Base-by-base conservation (phyloP, 2,888 invertebrate species). In the Apamea epomidion region DNA sequence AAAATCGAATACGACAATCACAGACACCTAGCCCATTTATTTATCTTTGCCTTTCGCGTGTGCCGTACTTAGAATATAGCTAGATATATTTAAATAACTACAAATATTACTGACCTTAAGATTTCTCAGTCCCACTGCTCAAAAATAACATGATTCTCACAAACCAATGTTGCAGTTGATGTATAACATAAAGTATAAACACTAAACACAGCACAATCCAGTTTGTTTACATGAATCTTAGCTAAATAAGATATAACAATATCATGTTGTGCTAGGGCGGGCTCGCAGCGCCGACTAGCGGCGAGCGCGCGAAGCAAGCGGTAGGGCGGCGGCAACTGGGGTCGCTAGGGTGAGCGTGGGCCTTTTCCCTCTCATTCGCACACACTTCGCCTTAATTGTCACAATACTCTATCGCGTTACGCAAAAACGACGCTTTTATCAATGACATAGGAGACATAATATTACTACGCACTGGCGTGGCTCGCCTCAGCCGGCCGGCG, bases 391-490 rank as follows among this genome's bases (percentile, higher is more conserved):
- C 92, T 93, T 93, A 93, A 94, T 93, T 94, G 93, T 92, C 92
- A 92, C 89, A 89, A 91, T 91, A 85, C 87, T 89, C 88, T 69
- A 91, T 91, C 89, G 93, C 90, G 96, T 94, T 94, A 96, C 94
- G 96, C 94, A 93, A 97, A 96, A 96, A 96, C 93, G 94, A 92
- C 91, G 94, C 97, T 94, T 96, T 95, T 95, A 96, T 95, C 96
- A 96, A 95, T 95, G 96, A 94, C 95, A 95, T 96, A 96, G 93
- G 93, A 94, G 90, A 91, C 92, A 95, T 94, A 94, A 93, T 94
- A 94, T 93, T 93, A 91, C 90, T 91, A 90, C 87, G 90, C 91
- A 91, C 87, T 89, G 83, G 80, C 73, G 80, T 76, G 71, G 81
- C 82, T 84, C 84, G 86, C 80, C 75, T 87, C 87, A 80, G 62